Percentiles rank a stretch among this genome's conserved stretches.
Evolutionary conservation across 2,113 vertebrate genomes (phyloP).

Genomic region (Hemiscyllium ocellatum): DNA sequence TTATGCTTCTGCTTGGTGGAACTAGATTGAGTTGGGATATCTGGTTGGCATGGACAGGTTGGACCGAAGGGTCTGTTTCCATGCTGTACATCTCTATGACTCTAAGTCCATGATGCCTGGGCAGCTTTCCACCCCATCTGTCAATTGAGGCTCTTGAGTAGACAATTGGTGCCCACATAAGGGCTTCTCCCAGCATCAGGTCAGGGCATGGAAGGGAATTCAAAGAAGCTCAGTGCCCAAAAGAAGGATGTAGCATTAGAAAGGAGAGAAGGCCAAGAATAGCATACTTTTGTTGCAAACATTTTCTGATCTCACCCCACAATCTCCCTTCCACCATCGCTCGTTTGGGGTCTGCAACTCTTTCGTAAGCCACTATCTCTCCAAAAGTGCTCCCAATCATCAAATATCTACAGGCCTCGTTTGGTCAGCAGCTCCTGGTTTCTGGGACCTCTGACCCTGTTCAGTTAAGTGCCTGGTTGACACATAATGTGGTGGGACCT

Average conservation of each 20-base stretch:
- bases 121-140: background rate
- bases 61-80: too few species aligned
- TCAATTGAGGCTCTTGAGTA: background rate
- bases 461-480: too few species aligned
- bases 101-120: background rate
- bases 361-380: background rate
- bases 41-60: too few species aligned
- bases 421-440: too few species aligned
- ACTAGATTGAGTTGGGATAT: too few species aligned
- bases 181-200: background rate
- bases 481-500: too few species aligned
- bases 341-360: background rate
- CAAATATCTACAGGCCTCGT: background rate
- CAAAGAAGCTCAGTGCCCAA: background rate
- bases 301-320: background rate
- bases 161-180: background rate
- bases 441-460: background rate
- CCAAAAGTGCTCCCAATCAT: background rate
- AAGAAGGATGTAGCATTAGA: background rate
- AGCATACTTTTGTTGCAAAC: too few species aligned
- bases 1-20: background rate
- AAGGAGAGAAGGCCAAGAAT: too few species aligned
- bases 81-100: too few species aligned
- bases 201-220: too few species aligned
- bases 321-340: background rate